Conservation (phyloP, 2,797 vertebrate species). For the Sebastes goodei region DNA sequence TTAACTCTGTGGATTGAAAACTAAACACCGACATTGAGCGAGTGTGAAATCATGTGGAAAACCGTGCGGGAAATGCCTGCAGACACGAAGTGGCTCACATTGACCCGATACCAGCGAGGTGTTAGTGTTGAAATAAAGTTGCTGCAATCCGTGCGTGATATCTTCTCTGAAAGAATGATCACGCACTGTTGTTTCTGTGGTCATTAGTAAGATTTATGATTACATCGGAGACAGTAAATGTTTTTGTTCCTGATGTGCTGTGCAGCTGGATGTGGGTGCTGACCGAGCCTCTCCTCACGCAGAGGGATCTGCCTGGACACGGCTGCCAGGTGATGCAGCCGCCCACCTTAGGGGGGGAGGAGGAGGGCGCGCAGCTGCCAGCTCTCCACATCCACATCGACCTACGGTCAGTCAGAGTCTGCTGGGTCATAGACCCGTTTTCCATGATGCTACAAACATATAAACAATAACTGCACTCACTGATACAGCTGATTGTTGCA, state of each 20-base stretch:
- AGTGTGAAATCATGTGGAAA: conserved; percentile 58
- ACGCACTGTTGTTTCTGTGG: neutral
- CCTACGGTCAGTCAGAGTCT: neutral
- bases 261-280: conserved; percentile 43
- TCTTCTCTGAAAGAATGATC: neutral
- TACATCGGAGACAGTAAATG: neutral
- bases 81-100: neutral
- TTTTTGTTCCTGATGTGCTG: neutral
- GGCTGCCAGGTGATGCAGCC: conserved; percentile 37
- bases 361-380: conserved; percentile 45
- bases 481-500: neutral
- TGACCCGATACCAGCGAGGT: accelerated
- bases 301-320: conserved; percentile 52
- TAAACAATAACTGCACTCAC: neutral
- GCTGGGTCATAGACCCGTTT: neutral
- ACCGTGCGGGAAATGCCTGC: conserved; percentile 52
- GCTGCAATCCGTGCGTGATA: neutral
- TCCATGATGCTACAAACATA: neutral
- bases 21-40: conserved; percentile 22
- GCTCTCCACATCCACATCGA: conserved; percentile 8
- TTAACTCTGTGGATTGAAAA: conserved; percentile 56
- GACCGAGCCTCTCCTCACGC: conserved; percentile 36
- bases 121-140: neutral
- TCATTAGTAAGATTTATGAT: neutral
- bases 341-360: conserved; percentile 13